A percentile compares a stretch with the other conserved stretches of the same genome.
These are phyloP conservation scores for Amiota mariae DNA, from an alignment of 2,888 invertebrate species.

Conservation along the genomic window DNA sequence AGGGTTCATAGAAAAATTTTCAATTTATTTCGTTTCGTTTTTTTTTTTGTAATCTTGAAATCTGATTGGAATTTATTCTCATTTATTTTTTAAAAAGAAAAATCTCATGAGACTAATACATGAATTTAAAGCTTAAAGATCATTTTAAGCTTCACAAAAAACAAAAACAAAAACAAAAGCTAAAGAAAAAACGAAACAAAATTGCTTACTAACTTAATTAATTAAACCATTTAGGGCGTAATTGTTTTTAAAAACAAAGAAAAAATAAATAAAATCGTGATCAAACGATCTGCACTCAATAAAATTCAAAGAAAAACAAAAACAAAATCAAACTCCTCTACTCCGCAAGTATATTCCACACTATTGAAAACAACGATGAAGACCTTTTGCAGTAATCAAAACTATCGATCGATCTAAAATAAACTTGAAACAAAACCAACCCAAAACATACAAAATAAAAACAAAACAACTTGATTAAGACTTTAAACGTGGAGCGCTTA, in stretches of 20 bases:
- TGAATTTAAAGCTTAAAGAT: not conserved
- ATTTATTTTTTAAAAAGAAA: not conserved
- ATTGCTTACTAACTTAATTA: constrained; percentile 37
- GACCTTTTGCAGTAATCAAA: constrained; percentile 8
- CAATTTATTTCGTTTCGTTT: no score
- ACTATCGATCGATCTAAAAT: not conserved
- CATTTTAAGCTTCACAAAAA: no score
- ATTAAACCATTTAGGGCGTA: constrained; percentile 43
- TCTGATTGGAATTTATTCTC: no score
- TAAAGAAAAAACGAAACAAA: not conserved
- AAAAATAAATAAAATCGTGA: constrained; percentile 35
- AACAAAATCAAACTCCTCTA: not conserved
- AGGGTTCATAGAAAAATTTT: constrained; percentile 23
- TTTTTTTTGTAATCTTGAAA: no score
- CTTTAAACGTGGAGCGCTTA: not conserved
- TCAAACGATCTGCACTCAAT: constrained; percentile 24
- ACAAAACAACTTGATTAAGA: constrained; percentile 29
- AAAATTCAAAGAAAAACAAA: constrained; percentile 22
- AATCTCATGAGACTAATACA: not conserved
- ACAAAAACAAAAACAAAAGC: no score
- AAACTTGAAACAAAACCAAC: constrained; percentile 1
- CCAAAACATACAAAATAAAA: not conserved
- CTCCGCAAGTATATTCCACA: not conserved
- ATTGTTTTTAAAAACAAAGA: constrained; percentile 26
- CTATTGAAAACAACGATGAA: not conserved